Evolutionary conservation across 2,797 vertebrate species (phyloP).

Genomic region (Enteromius paludinosus): DNA sequence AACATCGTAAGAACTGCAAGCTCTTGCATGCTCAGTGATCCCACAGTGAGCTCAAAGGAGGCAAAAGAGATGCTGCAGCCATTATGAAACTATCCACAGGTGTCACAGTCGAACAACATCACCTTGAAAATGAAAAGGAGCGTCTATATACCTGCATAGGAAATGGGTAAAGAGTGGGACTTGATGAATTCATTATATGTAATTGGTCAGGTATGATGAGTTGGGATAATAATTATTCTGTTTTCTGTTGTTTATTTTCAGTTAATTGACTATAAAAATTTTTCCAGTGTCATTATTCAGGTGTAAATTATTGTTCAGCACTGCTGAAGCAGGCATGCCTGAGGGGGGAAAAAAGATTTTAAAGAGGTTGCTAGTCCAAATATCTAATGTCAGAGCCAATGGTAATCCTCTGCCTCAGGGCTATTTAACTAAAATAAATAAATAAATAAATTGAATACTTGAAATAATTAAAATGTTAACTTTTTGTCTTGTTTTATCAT

Average conservation of each 20-base stretch:
- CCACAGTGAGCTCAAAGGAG: background rate
- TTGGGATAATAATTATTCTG: background rate
- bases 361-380: background rate
- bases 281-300: conserved; percentile 2
- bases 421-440: background rate
- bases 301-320: background rate
- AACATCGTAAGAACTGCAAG: background rate
- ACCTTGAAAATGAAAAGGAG: too few relatives aligned
- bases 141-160: background rate
- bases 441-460: background rate
- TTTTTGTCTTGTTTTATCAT: background rate
- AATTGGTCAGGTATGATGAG: background rate
- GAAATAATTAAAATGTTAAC: background rate
- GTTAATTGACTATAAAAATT: background rate
- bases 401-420: background rate
- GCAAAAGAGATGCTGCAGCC: background rate
- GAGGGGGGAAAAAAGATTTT: background rate
- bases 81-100: background rate
- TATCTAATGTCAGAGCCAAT: background rate
- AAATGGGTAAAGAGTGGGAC: background rate
- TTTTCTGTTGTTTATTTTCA: conserved; percentile 17
- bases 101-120: background rate
- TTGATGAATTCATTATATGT: background rate
- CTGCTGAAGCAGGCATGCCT: background rate
- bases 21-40: background rate